Percentiles rank a stretch among this genome's conserved stretches.
phyloP scores from a whole-genome alignment of 2,888 invertebrate species.

The Aethes cnicana region DNA sequence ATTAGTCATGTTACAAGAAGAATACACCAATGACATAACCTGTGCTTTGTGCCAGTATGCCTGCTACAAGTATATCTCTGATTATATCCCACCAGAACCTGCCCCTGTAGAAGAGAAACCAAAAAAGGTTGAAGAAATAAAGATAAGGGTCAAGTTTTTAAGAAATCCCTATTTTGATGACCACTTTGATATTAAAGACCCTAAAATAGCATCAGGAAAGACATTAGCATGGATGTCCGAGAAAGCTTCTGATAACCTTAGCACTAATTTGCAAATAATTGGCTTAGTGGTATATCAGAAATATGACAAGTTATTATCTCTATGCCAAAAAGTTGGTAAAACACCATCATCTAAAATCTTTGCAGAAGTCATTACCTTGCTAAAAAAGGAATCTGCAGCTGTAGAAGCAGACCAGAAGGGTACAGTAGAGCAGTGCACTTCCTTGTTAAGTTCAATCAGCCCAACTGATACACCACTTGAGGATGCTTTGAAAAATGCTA shows the following conservation, averaged over 20 bases:
- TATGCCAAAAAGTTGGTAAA: slow-evolving; percentile 50
- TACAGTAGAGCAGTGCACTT: slow-evolving; percentile 48
- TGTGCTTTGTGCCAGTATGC: slow-evolving; percentile 87
- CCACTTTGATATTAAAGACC: slow-evolving; percentile 92
- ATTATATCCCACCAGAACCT: slow-evolving; percentile 43
- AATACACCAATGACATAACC: slow-evolving; percentile 87
- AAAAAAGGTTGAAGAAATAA: slow-evolving; percentile 83
- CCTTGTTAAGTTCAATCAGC: slow-evolving; percentile 44
- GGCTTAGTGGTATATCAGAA: slow-evolving; percentile 87
- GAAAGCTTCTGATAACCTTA: slow-evolving; percentile 70
- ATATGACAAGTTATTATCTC: slow-evolving; percentile 72
- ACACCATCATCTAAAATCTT: slow-evolving; percentile 52
- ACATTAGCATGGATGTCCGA: slow-evolving; percentile 86
- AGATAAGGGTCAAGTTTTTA: slow-evolving; percentile 89
- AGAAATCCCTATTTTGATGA: slow-evolving; percentile 93
- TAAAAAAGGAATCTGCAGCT: slow-evolving; percentile 47
- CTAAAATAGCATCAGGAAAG: slow-evolving; percentile 89
- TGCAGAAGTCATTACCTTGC: slow-evolving; percentile 54
- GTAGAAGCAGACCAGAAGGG: slow-evolving; percentile 45
- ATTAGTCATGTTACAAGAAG: slow-evolving; percentile 94
- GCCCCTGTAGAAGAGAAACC: slow-evolving; percentile 45
- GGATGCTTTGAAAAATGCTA: slow-evolving; percentile 70
- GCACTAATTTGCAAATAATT: slow-evolving; percentile 82
- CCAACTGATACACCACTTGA: slow-evolving; percentile 55
- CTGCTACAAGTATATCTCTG: slow-evolving; percentile 86